Conservation (phyloP, 2,888 invertebrate species). For the Beris chalybata region DNA sequence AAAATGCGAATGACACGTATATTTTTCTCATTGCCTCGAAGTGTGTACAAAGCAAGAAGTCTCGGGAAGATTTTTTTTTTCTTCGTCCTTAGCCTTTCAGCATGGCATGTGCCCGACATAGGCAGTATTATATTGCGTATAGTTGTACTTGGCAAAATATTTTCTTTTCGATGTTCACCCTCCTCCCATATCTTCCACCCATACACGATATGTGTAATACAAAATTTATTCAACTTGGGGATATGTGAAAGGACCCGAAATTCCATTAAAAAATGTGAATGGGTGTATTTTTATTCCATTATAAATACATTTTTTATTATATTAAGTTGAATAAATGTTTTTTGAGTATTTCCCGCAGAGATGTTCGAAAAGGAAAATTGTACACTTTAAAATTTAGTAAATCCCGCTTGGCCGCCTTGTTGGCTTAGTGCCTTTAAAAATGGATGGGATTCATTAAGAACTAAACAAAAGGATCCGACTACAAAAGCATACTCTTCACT, state of each 20-base stretch:
- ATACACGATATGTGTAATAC: slow-evolving; percentile 10
- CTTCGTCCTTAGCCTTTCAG: not conserved
- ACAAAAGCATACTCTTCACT: no score
- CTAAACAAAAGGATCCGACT: no score
- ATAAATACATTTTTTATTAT: slow-evolving; percentile 12
- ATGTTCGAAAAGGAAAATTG: no score
- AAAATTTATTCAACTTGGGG: slow-evolving; percentile 16
- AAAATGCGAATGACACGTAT: slow-evolving; percentile 7
- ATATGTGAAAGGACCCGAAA: slow-evolving; percentile 12
- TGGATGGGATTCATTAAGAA: no score
- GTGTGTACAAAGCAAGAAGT: not conserved
- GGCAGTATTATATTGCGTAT: not conserved
- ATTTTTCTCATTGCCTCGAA: not conserved
- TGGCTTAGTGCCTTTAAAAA: no score
- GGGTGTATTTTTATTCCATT: slow-evolving; percentile 18
- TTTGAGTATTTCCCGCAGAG: not conserved
- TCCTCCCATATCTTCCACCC: not conserved
- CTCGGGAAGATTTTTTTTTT: not conserved
- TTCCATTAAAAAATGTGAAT: slow-evolving; percentile 21
- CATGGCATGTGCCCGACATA: not conserved
- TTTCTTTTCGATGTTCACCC: not conserved
- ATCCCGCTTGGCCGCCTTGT: no score
- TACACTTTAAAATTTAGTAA: no score
- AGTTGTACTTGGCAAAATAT: not conserved
- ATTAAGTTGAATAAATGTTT: slow-evolving; percentile 12